phyloP scores from a whole-genome alignment of 2,888 invertebrate genomes.

The Andricus curvator region DNA sequence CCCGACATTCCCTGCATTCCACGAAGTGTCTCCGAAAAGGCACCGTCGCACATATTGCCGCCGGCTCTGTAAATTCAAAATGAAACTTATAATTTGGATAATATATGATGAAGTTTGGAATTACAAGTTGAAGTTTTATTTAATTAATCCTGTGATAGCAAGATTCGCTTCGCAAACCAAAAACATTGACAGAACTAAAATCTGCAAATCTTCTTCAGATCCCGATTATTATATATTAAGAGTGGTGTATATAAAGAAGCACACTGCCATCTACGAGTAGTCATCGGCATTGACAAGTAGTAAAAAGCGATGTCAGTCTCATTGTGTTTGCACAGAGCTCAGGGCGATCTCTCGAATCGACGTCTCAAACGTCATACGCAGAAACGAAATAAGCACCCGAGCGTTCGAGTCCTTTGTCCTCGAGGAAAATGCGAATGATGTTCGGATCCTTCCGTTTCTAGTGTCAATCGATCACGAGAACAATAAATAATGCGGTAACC shows the following conservation, averaged over 20 bases:
- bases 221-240: conserved; percentile 4
- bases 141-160: background rate
- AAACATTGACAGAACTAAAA: background rate
- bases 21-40: conserved; percentile 84
- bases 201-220: conserved; percentile 3
- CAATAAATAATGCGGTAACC: conserved; percentile 33
- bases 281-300: conserved; percentile 55
- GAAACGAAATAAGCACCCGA: conserved; percentile 61
- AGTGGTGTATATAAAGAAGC: conserved; percentile 28
- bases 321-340: conserved; percentile 59
- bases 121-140: background rate
- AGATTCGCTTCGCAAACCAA: background rate
- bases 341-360: conserved; percentile 60
- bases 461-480: conserved; percentile 32
- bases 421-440: conserved; percentile 60
- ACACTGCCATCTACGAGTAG: conserved; percentile 45
- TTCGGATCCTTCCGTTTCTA: conserved; percentile 51
- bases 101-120: conserved; percentile 21
- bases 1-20: conserved; percentile 81
- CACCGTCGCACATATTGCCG: conserved; percentile 86
- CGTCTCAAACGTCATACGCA: conserved; percentile 64
- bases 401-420: conserved; percentile 57
- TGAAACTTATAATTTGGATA: background rate
- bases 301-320: conserved; percentile 60
- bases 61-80: conserved; percentile 82